Percentiles rank a stretch among this genome's conserved stretches.
These are phyloP conservation scores for Meliscaeva auricollis DNA, from an alignment of 2,888 invertebrate genomes.

Conservation along the genomic window DNA sequence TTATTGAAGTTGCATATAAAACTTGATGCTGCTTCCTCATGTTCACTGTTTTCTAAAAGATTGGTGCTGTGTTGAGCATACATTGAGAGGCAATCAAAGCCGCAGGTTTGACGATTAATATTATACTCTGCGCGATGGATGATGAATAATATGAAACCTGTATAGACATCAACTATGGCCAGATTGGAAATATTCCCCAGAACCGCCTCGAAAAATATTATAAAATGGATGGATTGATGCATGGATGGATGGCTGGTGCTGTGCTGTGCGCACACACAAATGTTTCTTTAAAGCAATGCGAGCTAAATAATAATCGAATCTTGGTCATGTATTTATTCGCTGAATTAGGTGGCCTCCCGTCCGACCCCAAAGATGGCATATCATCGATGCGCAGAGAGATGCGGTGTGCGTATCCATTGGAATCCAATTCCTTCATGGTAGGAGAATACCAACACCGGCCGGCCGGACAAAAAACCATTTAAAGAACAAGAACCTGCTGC, in stretches of 20 bases:
- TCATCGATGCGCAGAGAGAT: no score
- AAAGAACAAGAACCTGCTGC: slow-evolving; percentile 65
- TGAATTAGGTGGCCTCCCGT: slow-evolving; percentile 68
- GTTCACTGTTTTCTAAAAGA: slow-evolving; percentile 5
- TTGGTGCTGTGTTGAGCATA: not conserved
- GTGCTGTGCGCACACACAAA: slow-evolving; percentile 23
- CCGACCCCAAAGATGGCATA: slow-evolving; percentile 19
- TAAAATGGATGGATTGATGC: slow-evolving; percentile 54
- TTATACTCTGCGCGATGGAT: slow-evolving; percentile 49
- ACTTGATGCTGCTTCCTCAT: slow-evolving; percentile 18
- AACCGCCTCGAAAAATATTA: slow-evolving; percentile 65
- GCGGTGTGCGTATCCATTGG: slow-evolving; percentile 67
- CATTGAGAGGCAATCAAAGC: slow-evolving; percentile 59
- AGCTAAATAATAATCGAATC: slow-evolving; percentile 72
- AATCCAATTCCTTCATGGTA: slow-evolving; percentile 58
- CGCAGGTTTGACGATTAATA: slow-evolving; percentile 71
- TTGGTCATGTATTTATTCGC: slow-evolving; percentile 73
- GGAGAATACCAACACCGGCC: not conserved
- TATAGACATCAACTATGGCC: slow-evolving; percentile 1
- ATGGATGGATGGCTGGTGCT: slow-evolving; percentile 35
- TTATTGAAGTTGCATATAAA: slow-evolving; percentile 55
- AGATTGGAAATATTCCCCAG: slow-evolving; percentile 53
- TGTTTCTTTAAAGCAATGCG: slow-evolving; percentile 67
- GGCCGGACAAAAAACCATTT: slow-evolving; percentile 46
- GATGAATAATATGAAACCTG: slow-evolving; percentile 63